Percentiles rank a stretch among this genome's conserved stretches.
Evolutionary conservation across 2,113 vertebrate genomes (phyloP).

Genomic region (Ceratotherium simum): DNA sequence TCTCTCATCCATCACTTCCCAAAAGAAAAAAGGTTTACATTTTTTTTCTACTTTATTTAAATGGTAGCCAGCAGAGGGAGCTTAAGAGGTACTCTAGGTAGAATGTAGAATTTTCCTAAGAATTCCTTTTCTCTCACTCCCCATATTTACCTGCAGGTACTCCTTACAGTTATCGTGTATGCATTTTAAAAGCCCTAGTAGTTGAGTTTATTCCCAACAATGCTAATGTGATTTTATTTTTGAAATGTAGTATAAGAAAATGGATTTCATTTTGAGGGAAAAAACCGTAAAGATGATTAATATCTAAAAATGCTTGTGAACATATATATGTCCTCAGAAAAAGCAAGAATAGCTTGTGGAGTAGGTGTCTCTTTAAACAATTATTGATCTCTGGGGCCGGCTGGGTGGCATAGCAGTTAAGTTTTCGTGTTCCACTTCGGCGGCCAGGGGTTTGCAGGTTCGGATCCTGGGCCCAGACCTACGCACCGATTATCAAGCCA

Average conservation of each 20-base stretch:
- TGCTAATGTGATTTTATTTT: slow-evolving; percentile 19
- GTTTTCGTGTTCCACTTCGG: too few species aligned
- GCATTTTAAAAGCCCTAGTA: slow-evolving; percentile 48
- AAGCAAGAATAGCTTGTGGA: slow-evolving; percentile 23
- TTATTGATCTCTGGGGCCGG: not conserved
- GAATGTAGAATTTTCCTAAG: slow-evolving; percentile 10
- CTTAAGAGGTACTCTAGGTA: not conserved
- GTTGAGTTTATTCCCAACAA: slow-evolving; percentile 20
- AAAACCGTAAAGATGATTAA: not conserved
- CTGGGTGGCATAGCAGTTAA: too few species aligned
- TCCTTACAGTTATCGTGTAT: not conserved
- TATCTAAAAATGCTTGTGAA: not conserved
- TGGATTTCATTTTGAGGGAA: slow-evolving; percentile 50
- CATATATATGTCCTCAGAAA: not conserved
- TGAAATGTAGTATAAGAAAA: slow-evolving; percentile 55
- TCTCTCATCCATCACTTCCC: not conserved
- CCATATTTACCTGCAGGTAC: not conserved
- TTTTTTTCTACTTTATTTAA: slow-evolving; percentile 27
- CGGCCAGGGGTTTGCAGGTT: too few species aligned
- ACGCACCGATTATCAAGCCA: too few species aligned
- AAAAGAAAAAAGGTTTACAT: not conserved
- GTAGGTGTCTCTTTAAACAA: not conserved
- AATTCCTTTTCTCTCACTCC: not conserved
- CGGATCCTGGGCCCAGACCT: too few species aligned
- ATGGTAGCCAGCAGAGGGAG: slow-evolving; percentile 68